A percentile compares a stretch with the other conserved stretches of the same genome.
Evolutionary conservation across 2,113 vertebrate genomes (phyloP).

Genomic region (Pygoscelis adeliae): DNA sequence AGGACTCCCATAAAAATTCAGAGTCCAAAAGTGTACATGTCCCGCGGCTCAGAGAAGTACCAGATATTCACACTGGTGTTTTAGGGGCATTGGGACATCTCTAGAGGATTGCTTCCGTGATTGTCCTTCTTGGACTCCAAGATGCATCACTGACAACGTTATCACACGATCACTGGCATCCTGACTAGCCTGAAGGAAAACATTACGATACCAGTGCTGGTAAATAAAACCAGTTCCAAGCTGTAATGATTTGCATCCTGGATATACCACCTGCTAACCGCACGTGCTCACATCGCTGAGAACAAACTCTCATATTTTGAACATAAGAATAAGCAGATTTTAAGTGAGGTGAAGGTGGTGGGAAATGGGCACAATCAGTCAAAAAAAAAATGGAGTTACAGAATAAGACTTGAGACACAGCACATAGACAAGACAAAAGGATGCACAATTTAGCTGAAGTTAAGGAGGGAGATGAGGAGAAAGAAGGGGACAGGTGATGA

Average conservation of each 20-base stretch:
- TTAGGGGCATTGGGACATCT: background rate
- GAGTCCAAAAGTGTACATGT: background rate
- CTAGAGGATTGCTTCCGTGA: background rate
- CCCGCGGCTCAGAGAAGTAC: background rate
- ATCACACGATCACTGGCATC: background rate
- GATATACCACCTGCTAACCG: background rate
- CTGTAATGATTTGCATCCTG: background rate
- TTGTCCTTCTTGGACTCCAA: background rate
- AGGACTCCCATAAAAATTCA: background rate
- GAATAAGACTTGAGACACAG: background rate
- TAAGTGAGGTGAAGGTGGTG: background rate
- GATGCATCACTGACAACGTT: too few species aligned
- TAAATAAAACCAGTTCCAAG: background rate
- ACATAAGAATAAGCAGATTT: background rate
- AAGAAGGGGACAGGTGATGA: background rate
- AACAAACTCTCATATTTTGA: background rate
- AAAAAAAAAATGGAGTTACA: background rate
- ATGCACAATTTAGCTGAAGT: background rate
- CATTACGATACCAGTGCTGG: background rate
- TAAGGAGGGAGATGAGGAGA: background rate
- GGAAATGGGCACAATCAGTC: background rate
- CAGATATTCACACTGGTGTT: background rate
- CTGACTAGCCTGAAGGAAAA: background rate
- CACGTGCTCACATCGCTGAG: fast-evolving
- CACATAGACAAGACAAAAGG: background rate